Percentiles rank a stretch among this genome's conserved stretches.
phyloP scores from a whole-genome alignment of 2,113 vertebrate species.

The Takifugu flavidus region DNA sequence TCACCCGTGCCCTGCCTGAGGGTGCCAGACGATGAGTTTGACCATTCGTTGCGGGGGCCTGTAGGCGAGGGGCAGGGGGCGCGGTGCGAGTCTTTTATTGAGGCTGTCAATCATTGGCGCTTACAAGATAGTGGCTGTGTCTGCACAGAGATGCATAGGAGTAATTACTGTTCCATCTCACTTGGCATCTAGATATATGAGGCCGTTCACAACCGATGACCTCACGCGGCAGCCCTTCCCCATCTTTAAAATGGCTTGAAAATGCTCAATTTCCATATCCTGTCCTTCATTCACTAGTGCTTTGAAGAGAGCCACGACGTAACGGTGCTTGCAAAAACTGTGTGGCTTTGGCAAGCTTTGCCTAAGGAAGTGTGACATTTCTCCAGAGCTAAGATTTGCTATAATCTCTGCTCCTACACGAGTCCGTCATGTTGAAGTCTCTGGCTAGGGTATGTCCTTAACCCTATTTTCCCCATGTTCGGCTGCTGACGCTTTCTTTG shows the following conservation, averaged over 20 bases:
- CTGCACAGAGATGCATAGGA: constrained; percentile 55
- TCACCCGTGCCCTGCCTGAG: constrained; percentile 62
- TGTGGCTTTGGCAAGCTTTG: constrained; percentile 11
- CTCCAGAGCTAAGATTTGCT: constrained; percentile 2
- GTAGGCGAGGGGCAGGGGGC: constrained; percentile 54
- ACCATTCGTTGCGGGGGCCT: constrained; percentile 56
- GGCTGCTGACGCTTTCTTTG: constrained; percentile 56
- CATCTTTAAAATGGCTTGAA: constrained; percentile 61
- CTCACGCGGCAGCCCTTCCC: constrained; percentile 50
- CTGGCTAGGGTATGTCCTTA: constrained; percentile 61
- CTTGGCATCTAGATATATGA: constrained; percentile 68
- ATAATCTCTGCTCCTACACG: constrained; percentile 10
- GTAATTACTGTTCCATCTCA: constrained; percentile 72
- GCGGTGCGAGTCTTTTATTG: constrained; percentile 64
- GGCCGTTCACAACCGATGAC: constrained; percentile 59
- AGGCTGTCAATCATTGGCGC: constrained; percentile 76
- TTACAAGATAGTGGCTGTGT: constrained; percentile 61
- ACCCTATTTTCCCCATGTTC: constrained; percentile 61
- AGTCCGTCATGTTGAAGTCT: constrained; percentile 23
- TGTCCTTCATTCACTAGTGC: constrained; percentile 54
- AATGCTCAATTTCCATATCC: constrained; percentile 67
- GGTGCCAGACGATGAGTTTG: constrained; percentile 62
- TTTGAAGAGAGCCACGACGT: constrained; percentile 19
- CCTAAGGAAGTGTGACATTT: constrained; percentile 7
- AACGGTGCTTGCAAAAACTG: constrained; percentile 4